Base-by-base conservation (phyloP, 2,797 vertebrate genomes). In the Etheostoma nigrum region DNA sequence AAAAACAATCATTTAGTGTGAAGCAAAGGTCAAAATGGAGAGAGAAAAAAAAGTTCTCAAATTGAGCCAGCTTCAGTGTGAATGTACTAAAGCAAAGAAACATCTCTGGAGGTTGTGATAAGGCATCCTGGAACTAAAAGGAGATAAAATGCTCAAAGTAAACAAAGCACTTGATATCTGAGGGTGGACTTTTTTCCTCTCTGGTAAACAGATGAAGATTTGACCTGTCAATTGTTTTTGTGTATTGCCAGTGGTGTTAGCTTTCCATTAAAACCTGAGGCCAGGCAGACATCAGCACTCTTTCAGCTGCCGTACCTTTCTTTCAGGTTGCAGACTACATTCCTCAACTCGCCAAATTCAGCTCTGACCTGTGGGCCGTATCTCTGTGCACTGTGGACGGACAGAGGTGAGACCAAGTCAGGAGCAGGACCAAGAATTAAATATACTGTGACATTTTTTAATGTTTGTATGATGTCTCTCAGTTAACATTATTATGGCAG, bases 251-350 rank as follows among this genome's bases (percentile, higher is more conserved):
- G 53, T 27, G 47, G 44, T 11, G 36, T 78, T 48, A 33, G 23
- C 33, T 83, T 79, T 75, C 68, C 70, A 27, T 6, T 80, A 78
- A 76, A 82, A 47, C 48, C 48, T 74, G 83, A 88, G 21, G 62
- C 68, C 63, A 13, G 0, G 75, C 71, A 54, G 57, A 83, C 63
- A 9, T 79, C 78, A 81, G 55, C 18, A 33, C 67, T 49, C 58
- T 63, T 59, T 78, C 65, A 59, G 4, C 48, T 44, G 8, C 12
- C 42, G 12, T 44, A 44, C 42, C 42, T 44, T 44, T 86, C 82
- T 89, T 58, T 16, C 91, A 99, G 98, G 98, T 99, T 81, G 98
- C 98, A 63, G 98, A 99, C 90, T 99, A 99, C 94, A 99, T 99
- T 95, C 98, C 98, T 85, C 98, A 99, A 53, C 95, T 99, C 57